Percentiles rank a stretch among this genome's conserved stretches.
These are phyloP conservation scores for Acanthurus tractus DNA, from an alignment of 2,797 vertebrate genomes.

Conservation along the genomic window DNA sequence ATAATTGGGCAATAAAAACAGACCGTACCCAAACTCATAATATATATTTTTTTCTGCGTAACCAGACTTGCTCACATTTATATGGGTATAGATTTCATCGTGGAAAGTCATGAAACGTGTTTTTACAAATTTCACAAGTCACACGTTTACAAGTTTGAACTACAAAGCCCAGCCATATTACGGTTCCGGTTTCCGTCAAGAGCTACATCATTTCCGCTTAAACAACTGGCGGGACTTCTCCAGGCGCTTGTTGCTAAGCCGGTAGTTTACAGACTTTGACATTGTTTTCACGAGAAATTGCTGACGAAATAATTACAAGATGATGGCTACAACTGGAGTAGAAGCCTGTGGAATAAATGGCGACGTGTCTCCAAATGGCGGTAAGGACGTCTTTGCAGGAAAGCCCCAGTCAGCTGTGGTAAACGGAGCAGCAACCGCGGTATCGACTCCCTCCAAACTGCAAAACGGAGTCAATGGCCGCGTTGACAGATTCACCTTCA, in stretches of 20 bases:
- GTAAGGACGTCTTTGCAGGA: neutral
- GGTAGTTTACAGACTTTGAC: neutral
- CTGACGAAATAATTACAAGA: neutral
- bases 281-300: neutral
- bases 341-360: neutral
- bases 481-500: constrained; percentile 77
- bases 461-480: constrained; percentile 35
- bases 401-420: neutral
- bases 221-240: constrained; percentile 71
- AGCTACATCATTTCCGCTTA: constrained; percentile 52
- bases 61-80: no score
- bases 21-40: no score
- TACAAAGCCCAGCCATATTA: constrained; percentile 65
- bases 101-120: no score
- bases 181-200: neutral
- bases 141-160: constrained; percentile 10
- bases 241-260: rapidly evolving
- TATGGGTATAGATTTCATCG: no score
- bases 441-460: neutral
- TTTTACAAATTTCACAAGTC: no score
- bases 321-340: constrained; percentile 75
- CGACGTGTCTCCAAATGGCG: constrained; percentile 4
- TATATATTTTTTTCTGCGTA: no score
- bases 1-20: no score
- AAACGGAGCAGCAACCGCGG: constrained; percentile 35